Conservation (phyloP, 2,888 invertebrate genomes). For the Volucella inflata region DNA sequence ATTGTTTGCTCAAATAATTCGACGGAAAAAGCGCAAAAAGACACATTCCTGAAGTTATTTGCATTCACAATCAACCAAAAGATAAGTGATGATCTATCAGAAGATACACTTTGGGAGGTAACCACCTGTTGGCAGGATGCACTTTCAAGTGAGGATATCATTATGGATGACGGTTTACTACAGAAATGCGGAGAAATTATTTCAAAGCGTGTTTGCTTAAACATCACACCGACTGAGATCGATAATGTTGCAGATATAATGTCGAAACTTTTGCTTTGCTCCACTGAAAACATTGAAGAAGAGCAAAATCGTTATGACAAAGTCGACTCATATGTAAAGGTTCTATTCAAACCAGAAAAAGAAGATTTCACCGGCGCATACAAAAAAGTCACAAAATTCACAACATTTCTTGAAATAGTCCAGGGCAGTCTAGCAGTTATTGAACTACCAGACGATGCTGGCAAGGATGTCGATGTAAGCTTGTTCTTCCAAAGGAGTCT, state of each 20-base stretch:
- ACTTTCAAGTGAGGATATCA: constrained; percentile 82
- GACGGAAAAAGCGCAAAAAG: constrained; percentile 81
- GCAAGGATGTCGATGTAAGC: constrained; percentile 70
- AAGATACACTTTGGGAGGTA: constrained; percentile 85
- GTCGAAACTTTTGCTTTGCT: constrained; percentile 81
- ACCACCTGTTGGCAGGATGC: constrained; percentile 86
- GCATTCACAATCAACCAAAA: constrained; percentile 83
- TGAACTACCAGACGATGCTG: constrained; percentile 71
- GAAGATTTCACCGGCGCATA: constrained; percentile 62
- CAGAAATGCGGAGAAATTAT: constrained; percentile 78
- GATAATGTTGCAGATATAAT: constrained; percentile 80
- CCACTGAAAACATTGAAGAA: constrained; percentile 79
- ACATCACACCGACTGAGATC: constrained; percentile 69
- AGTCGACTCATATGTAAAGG: constrained; percentile 78
- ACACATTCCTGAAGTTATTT: constrained; percentile 84
- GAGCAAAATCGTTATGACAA: constrained; percentile 76
- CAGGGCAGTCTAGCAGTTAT: constrained; percentile 75
- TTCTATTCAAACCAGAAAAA: constrained; percentile 44
- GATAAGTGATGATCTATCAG: constrained; percentile 80
- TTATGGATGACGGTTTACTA: constrained; percentile 78
- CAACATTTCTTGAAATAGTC: constrained; percentile 79
- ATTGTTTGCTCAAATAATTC: constrained; percentile 84
- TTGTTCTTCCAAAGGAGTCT: constrained; percentile 77
- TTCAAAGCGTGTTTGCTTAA: constrained; percentile 72
- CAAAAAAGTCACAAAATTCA: constrained; percentile 76